phyloP scores from a whole-genome alignment of 2,888 invertebrate genomes.

The Tupiocoris notatus region DNA sequence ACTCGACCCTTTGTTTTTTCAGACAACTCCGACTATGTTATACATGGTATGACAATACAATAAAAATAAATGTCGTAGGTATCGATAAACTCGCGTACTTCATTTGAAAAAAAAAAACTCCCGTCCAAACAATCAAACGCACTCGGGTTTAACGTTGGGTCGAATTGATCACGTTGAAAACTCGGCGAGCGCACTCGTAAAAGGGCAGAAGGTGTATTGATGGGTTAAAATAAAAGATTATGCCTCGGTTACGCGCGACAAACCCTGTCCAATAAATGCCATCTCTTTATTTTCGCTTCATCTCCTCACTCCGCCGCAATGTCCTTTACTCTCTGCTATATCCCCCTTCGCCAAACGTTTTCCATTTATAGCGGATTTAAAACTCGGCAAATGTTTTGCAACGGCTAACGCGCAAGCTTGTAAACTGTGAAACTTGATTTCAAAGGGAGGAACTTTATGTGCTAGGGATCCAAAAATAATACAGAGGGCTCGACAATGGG shows the following conservation, averaged over 20 bases:
- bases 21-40: no score
- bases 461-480: no score
- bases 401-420: background rate
- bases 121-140: slow-evolving; percentile 20
- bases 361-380: no score
- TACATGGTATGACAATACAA: no score
- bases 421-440: no score
- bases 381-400: background rate
- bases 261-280: slow-evolving; percentile 23
- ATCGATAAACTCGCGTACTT: slow-evolving; percentile 5
- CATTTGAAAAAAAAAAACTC: background rate
- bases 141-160: background rate
- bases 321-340: no score
- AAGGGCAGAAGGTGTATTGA: background rate
- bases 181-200: background rate
- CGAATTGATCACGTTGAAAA: slow-evolving; percentile 7
- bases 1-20: background rate
- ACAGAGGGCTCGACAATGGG: no score
- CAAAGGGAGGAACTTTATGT: no score
- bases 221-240: slow-evolving; percentile 22
- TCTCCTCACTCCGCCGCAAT: background rate
- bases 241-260: slow-evolving; percentile 2
- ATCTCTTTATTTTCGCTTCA: slow-evolving; percentile 12
- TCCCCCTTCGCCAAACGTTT: no score
- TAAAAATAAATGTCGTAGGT: no score